Conservation (phyloP, 2,797 vertebrate genomes). For the Ciconia nigra region DNA sequence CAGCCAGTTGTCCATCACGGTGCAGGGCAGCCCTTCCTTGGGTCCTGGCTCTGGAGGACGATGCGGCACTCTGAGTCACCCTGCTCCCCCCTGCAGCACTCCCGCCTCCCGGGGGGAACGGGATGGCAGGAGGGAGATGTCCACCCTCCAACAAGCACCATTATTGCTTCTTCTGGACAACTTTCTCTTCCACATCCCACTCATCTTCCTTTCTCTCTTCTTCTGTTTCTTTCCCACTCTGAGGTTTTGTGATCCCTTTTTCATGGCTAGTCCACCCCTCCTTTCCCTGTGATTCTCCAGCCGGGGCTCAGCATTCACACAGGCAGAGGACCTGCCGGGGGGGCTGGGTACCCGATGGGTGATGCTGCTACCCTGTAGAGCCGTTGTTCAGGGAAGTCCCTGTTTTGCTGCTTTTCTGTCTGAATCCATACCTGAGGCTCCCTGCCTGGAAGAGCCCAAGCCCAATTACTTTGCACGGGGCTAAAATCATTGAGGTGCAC, state of each 20-base stretch:
- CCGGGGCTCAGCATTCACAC: neutral
- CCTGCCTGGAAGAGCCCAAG: neutral
- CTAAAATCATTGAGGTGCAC: neutral
- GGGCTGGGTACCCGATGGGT: neutral
- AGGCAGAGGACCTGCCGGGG: neutral
- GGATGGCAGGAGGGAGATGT: neutral
- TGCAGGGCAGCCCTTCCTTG: neutral
- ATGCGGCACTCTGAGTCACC: neutral
- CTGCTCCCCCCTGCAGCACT: neutral
- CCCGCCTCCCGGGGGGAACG: fast-evolving
- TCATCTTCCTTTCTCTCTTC: neutral
- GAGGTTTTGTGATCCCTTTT: neutral
- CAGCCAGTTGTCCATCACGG: fast-evolving
- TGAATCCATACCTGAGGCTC: neutral
- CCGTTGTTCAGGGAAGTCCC: neutral
- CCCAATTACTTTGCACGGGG: neutral
- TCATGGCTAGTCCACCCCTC: neutral
- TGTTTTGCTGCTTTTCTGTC: neutral
- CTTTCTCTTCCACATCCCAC: neutral
- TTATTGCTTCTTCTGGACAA: neutral
- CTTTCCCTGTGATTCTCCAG: neutral
- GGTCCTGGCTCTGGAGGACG: neutral
- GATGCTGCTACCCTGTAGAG: neutral
- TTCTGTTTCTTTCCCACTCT: neutral
- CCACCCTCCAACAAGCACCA: neutral